phyloP scores from a whole-genome alignment of 1,140 invertebrate genomes.

The Drosophila funebris region DNA sequence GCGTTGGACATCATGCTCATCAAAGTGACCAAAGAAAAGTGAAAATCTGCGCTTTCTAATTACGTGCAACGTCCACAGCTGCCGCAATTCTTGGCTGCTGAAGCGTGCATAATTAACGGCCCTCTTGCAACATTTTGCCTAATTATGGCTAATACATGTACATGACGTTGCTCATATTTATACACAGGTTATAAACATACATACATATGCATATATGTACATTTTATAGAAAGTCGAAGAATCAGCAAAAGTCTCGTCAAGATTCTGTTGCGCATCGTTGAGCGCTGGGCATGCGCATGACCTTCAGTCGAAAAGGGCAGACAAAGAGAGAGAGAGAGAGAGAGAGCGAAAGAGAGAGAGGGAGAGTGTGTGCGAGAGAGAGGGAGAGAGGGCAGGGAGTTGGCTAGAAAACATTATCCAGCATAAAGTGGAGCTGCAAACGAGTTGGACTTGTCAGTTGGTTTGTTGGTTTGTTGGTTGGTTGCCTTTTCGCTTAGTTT shows the following conservation, averaged over 20 bases:
- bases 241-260: constrained; percentile 11
- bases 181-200: too few relatives aligned
- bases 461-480: not conserved
- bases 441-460: constrained; percentile 13
- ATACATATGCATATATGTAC: too few relatives aligned
- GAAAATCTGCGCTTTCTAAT: constrained; percentile 61
- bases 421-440: constrained; percentile 13
- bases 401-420: constrained; percentile 17
- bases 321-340: not conserved
- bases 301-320: constrained; percentile 45
- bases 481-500: constrained; percentile 12
- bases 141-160: constrained; percentile 44
- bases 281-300: constrained; percentile 49
- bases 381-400: not conserved
- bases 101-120: constrained; percentile 57
- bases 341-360: not conserved
- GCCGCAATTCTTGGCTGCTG: constrained; percentile 41
- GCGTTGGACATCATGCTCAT: constrained; percentile 10
- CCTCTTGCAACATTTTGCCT: constrained; percentile 28
- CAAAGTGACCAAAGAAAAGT: constrained; percentile 53
- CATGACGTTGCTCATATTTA: constrained; percentile 14
- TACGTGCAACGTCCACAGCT: constrained; percentile 17
- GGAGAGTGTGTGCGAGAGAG: not conserved
- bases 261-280: constrained; percentile 37
- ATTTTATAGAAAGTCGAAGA: constrained; percentile 6